Conservation (phyloP, 30 jellyfish, hydroid and myxozoan genomes). For the Pelagia noctiluca region DNA sequence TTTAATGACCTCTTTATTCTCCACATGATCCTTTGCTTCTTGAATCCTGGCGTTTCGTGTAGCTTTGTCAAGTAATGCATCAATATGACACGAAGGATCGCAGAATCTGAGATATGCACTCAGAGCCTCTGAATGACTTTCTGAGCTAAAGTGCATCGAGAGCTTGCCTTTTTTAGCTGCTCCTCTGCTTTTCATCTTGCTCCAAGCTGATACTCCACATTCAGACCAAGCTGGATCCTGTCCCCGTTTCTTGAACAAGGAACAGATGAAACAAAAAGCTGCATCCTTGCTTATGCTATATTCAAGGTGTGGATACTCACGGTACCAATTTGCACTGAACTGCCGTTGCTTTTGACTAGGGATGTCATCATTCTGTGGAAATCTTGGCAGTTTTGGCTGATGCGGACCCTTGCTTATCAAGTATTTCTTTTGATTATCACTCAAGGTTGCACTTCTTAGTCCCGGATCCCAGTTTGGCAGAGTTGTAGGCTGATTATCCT, state of each 20-base stretch:
- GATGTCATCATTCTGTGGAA: constrained; percentile 4
- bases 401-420: no score
- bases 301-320: constrained; percentile 13
- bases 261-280: constrained; percentile 26
- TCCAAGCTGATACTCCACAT: constrained; percentile 46
- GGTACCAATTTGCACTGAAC: constrained; percentile 3
- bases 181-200: constrained; percentile 51
- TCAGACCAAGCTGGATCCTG: constrained; percentile 44
- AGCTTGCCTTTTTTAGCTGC: constrained; percentile 27
- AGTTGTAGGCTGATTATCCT: background rate
- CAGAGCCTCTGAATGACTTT: constrained; percentile 45
- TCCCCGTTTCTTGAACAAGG: constrained; percentile 17
- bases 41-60: constrained; percentile 47
- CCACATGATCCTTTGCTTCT: constrained; percentile 20
- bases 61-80: constrained; percentile 19
- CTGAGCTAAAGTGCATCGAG: constrained; percentile 46
- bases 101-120: constrained; percentile 33
- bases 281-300: constrained; percentile 45
- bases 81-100: constrained; percentile 61
- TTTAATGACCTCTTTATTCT: constrained; percentile 27
- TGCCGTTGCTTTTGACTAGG: background rate
- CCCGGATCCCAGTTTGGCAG: constrained; percentile 67
- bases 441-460: background rate
- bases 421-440: no score
- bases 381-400: background rate